Evolutionary conservation across 2,888 invertebrate species (phyloP).

Genomic region (Rutpela maculata): DNA sequence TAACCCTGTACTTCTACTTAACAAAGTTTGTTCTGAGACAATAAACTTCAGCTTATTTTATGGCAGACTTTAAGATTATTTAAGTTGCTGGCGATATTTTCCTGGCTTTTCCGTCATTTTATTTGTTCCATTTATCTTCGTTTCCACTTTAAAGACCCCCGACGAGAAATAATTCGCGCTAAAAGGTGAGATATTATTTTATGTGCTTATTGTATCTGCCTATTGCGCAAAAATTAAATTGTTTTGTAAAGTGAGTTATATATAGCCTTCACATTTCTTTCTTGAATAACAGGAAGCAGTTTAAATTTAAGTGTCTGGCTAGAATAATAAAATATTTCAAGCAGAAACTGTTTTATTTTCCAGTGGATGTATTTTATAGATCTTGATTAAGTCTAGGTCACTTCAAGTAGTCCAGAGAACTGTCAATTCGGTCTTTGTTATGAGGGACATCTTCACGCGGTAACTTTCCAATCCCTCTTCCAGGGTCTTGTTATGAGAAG

Average conservation of each 20-base stretch:
- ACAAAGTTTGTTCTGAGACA: neutral
- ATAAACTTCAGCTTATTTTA: neutral
- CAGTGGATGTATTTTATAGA: neutral
- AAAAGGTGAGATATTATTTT: neutral
- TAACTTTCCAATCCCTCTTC: neutral
- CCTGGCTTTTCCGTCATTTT: neutral
- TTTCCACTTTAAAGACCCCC: neutral
- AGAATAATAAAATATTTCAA: neutral
- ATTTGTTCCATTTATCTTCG: conserved; percentile 7
- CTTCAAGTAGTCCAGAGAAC: neutral
- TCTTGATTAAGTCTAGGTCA: neutral
- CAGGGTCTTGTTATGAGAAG: neutral
- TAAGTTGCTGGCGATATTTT: neutral
- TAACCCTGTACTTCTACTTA: neutral
- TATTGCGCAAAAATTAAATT: conserved; percentile 4
- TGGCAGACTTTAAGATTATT: neutral
- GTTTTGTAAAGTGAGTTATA: neutral
- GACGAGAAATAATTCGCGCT: neutral
- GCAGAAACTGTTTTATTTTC: neutral
- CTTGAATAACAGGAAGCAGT: neutral
- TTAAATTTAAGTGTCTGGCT: neutral
- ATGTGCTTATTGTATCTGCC: conserved; percentile 1
- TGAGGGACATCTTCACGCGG: neutral
- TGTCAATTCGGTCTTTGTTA: neutral
- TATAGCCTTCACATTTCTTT: neutral